Evolutionary conservation across 2,113 vertebrate genomes (phyloP).

Genomic region (Chaenocephalus aceratus): DNA sequence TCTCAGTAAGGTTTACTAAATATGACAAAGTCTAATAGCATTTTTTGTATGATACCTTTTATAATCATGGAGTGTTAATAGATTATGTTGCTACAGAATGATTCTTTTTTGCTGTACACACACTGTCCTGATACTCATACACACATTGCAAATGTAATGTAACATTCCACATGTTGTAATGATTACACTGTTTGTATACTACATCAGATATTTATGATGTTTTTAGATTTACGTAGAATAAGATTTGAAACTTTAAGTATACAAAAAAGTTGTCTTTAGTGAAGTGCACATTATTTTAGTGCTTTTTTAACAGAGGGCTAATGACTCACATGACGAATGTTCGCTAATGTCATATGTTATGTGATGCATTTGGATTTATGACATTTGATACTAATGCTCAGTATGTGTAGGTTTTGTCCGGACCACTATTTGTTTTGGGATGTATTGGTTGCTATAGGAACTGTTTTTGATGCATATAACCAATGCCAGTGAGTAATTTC

Average conservation of each 20-base stretch:
- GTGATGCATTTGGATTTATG: neutral
- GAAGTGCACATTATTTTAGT: neutral
- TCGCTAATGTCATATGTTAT: neutral
- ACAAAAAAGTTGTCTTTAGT: neutral
- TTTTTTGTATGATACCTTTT: neutral
- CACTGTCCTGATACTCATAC: no score
- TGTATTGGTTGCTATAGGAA: neutral
- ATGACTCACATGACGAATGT: neutral
- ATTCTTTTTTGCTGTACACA: neutral
- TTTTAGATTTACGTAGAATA: neutral
- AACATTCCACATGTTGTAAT: neutral
- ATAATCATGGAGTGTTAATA: neutral
- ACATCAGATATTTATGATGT: neutral
- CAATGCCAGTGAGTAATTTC: neutral
- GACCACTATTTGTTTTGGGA: neutral
- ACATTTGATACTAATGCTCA: neutral
- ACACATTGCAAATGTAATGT: neutral
- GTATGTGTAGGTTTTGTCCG: neutral
- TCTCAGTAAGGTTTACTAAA: neutral
- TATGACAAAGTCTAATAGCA: neutral
- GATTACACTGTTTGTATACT: neutral
- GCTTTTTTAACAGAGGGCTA: no score
- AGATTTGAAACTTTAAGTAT: neutral
- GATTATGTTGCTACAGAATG: neutral
- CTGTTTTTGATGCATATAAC: neutral